These are phyloP conservation scores for Drosophila mojavensis DNA, from an alignment of 1,140 invertebrate species.

Conservation along the genomic window DNA sequence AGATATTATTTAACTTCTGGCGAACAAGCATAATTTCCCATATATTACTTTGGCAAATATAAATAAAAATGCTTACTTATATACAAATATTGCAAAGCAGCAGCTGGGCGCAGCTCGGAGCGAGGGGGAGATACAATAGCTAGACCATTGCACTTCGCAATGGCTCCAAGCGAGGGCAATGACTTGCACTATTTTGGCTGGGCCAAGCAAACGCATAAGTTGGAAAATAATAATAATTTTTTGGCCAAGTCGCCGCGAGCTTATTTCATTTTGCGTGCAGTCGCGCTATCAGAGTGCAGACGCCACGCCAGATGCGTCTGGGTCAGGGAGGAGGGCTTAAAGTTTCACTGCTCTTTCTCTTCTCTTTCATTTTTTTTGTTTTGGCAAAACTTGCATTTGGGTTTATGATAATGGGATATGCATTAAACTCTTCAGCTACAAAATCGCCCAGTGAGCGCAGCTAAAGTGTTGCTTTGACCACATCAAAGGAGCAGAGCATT, in stretches of 20 bases:
- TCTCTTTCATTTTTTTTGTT: not conserved
- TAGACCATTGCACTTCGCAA: conserved; percentile 3
- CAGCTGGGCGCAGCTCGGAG: not conserved
- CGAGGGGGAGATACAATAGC: not conserved
- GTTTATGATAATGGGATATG: conserved; percentile 7
- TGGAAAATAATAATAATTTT: conserved; percentile 5
- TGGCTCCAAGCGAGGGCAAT: conserved; percentile 1
- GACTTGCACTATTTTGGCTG: conserved; percentile 12
- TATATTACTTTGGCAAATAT: not conserved
- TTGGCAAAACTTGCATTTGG: not conserved
- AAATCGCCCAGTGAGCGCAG: not conserved
- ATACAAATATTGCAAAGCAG: conserved; percentile 4
- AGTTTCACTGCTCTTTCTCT: not conserved
- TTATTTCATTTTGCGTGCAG: not conserved
- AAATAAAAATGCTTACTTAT: not conserved
- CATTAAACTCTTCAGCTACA: not conserved
- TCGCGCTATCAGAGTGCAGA: not conserved
- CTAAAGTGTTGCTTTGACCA: not conserved
- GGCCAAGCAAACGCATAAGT: conserved; percentile 18
- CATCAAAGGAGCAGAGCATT: not conserved
- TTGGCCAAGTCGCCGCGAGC: conserved; percentile 5
- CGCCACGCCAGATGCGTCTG: not conserved
- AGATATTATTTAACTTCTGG: no score
- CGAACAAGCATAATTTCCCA: no score
- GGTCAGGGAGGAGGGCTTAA: not conserved